Evolutionary conservation across 1,140 invertebrate genomes (phyloP), one percentile per base, ranked within the genome.

Genomic region (Aphaenogaster rudis): DNA sequence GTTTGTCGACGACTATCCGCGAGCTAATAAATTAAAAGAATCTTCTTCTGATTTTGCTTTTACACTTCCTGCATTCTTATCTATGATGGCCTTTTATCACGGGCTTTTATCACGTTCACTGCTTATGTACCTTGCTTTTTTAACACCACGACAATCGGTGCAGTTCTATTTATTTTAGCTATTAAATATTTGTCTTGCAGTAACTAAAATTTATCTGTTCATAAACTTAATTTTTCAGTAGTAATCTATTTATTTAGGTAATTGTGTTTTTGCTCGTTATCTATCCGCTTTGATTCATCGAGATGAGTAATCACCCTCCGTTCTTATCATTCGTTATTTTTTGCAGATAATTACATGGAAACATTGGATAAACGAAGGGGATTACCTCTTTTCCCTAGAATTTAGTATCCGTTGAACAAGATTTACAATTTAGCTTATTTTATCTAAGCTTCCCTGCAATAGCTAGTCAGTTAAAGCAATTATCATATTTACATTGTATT

Each of bases 31-130:
- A 50, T 6, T 50, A 50, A 69, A 17, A 45, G 13, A 69, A 15
- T 69, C 2, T 69, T 50, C 9, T 69, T 69, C 2, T 69, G n/a
- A 48, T 69, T 13, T 28, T 33, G 7, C 33, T 42, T 66, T 52
- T 42, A 69, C 63, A 36, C 66, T 80, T 88, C 13, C 28, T 61
- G 59, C 33, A 88, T 74, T n/a, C 52, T 90, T 90, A 90, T 90
- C 89, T 42, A 81, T 66, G 42, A 45, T 57, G n/a, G 7, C 3
- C 33, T 69, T 15, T 87, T 79, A 90, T 90, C 88, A 59, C 13
- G 0, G 1, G 8, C 33, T 0, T 0, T 90, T 90, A 90, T 90
- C 88, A 11, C 36, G 17, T 17, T 54, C 52, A 36, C 50, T 36
- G 0, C 33, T 74, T 28, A 7, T 17, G 3, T 64, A 61, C 5